Evolutionary conservation across 2,888 invertebrate species (phyloP), one percentile per base, ranked within the genome.

Genomic region (Eupithecia inturbata): DNA sequence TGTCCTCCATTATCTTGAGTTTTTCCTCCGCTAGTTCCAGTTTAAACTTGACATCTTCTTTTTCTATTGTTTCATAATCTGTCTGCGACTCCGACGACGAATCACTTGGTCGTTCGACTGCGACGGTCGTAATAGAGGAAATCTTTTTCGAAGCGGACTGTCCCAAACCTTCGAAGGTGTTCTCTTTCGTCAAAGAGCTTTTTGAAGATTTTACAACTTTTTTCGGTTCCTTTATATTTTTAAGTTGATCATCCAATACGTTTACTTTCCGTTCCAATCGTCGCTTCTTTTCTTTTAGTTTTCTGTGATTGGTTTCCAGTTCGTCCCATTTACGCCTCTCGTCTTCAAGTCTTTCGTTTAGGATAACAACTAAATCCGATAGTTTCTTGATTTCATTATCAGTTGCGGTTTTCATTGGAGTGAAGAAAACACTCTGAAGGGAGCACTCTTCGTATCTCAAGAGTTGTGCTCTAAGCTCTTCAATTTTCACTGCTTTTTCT

Each of bases 1-100:
- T 95, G 62, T 96, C 95, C 83, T 96, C 95, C 84, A 96, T 89
- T 26, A 96, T 95, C 84, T 96, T 95, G 62, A 96, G 92, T 81
- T 96, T 96, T 87, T 97, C 96, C 82, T 96, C 95, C 0, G 96
- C 94, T 71, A 97, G 87, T 83, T 96, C 96, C 71, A 96, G 85
- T 82, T 91, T 94, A 78, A 86, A 94, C 84, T 89, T 92, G 14
- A 94, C 81, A 71, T 91, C 93, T 39, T 93, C 93, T 82, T 88
- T 91, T 67, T 93, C 93, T 9, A 92, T 79, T 63, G 73, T 71
- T n/a, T 91, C 92, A 33, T 85, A 84, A 41, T 90, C 90, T 1
- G 76, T 73, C 60, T 86, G 86, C 14, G 88, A 84, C 33, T 91
- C 91, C 14, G 89, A 83, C 16, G 85, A 82, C 22, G 83, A 84